phyloP scores from a whole-genome alignment of 2,888 invertebrate species.

The Invenusta paracnida region DNA sequence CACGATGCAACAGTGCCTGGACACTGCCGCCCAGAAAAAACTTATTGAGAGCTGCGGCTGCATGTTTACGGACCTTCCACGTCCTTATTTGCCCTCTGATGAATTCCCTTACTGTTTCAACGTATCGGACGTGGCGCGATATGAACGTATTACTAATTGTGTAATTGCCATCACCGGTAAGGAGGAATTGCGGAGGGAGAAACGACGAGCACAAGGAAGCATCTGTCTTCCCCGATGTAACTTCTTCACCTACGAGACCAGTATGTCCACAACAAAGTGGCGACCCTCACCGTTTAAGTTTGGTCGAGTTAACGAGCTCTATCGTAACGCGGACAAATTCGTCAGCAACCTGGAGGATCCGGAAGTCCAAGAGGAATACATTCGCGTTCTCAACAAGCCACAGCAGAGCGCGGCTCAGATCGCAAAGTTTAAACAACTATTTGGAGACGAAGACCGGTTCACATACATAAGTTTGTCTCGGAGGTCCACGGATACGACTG shows the following conservation, averaged over 20 bases:
- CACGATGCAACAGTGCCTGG: slow-evolving; percentile 41
- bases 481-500: slow-evolving; percentile 35
- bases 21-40: slow-evolving; percentile 30
- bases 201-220: slow-evolving; percentile 23
- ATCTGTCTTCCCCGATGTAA: slow-evolving; percentile 40
- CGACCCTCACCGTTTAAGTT: slow-evolving; percentile 38
- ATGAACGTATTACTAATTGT: not conserved
- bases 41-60: slow-evolving; percentile 38
- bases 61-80: slow-evolving; percentile 27
- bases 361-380: not conserved
- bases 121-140: not conserved
- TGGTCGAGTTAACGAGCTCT: slow-evolving; percentile 19
- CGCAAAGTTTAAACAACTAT: slow-evolving; percentile 19
- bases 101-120: slow-evolving; percentile 32
- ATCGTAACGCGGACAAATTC: slow-evolving; percentile 3
- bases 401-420: not conserved
- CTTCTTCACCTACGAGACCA: slow-evolving; percentile 41
- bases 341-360: not conserved
- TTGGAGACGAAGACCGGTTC: slow-evolving; percentile 38
- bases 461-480: slow-evolving; percentile 38
- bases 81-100: slow-evolving; percentile 15
- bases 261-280: slow-evolving; percentile 42
- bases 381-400: not conserved
- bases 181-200: not conserved
- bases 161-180: not conserved